Evolutionary conservation across 2,888 invertebrate genomes (phyloP).

Genomic region (Ernsta delagoae): DNA sequence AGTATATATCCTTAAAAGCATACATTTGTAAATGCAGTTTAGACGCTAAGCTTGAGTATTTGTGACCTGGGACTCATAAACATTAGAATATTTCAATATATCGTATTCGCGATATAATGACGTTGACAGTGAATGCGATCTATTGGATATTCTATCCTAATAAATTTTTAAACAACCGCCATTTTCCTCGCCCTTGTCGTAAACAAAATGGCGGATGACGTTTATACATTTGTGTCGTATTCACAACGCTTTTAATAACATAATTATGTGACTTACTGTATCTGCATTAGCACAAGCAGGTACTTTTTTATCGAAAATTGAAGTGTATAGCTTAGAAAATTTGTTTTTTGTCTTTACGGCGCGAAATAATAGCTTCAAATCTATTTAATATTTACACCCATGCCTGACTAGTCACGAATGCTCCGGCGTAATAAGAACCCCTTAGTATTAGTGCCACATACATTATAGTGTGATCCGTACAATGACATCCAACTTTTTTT

Average conservation of each 20-base stretch:
- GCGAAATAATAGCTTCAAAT: too few species aligned
- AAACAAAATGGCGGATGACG: background rate
- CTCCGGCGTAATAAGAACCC: slow-evolving; percentile 55
- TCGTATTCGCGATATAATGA: slow-evolving; percentile 13
- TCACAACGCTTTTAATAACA: too few species aligned
- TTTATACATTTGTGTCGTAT: background rate
- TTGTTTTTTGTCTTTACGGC: too few species aligned
- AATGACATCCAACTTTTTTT: slow-evolving; percentile 80
- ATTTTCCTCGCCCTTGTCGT: background rate
- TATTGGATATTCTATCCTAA: background rate
- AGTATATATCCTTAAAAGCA: slow-evolving; percentile 60
- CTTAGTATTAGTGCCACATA: slow-evolving; percentile 72
- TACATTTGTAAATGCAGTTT: slow-evolving; percentile 70
- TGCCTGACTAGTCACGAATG: slow-evolving; percentile 43
- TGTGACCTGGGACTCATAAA: slow-evolving; percentile 45
- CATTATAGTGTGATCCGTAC: slow-evolving; percentile 78
- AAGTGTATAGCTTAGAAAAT: too few species aligned
- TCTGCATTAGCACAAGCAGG: too few species aligned
- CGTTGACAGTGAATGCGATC: slow-evolving; percentile 22
- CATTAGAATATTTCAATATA: background rate
- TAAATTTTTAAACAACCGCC: background rate
- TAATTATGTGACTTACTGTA: too few species aligned
- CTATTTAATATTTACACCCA: too few species aligned
- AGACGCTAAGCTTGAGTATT: slow-evolving; percentile 61
- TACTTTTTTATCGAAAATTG: too few species aligned